phyloP scores from a whole-genome alignment of 2,797 vertebrate species.

The Choloepus didactylus region DNA sequence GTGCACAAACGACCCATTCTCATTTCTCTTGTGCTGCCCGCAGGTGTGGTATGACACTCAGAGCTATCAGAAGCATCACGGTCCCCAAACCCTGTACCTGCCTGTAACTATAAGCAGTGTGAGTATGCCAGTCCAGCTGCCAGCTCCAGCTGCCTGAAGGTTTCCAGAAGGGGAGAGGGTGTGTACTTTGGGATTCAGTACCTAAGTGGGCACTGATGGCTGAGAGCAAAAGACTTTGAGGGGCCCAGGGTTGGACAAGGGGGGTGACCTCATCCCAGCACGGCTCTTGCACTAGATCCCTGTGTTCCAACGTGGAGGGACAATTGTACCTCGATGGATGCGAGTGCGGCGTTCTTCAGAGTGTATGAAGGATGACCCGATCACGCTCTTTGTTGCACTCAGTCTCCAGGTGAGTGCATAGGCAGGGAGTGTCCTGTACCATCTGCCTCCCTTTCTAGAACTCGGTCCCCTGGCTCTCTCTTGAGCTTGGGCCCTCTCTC shows the following conservation, averaged over 20 bases:
- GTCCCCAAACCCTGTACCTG: slow-evolving; percentile 93
- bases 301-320: slow-evolving; percentile 94
- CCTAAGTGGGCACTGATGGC: background rate
- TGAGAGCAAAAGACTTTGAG: background rate
- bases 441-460: background rate
- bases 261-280: background rate
- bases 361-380: slow-evolving; percentile 94
- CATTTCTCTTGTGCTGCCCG: background rate
- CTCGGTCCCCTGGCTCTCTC: background rate
- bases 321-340: slow-evolving; percentile 93
- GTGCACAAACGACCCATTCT: rapidly evolving
- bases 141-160: background rate
- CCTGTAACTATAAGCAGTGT: slow-evolving; percentile 94
- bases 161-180: background rate
- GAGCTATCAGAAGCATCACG: slow-evolving; percentile 93
- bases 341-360: slow-evolving; percentile 92
- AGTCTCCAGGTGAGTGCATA: slow-evolving; percentile 88
- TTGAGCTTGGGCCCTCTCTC: background rate
- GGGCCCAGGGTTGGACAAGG: background rate
- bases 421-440: rapidly evolving
- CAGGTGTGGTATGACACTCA: slow-evolving; percentile 95
- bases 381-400: slow-evolving; percentile 94
- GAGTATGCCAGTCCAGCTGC: slow-evolving; percentile 81
- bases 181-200: background rate
- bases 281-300: slow-evolving; percentile 89